Percentiles rank a stretch among this genome's conserved stretches.
Conservation (phyloP, 2,797 vertebrate species). For the Parambassis ranga region DNA sequence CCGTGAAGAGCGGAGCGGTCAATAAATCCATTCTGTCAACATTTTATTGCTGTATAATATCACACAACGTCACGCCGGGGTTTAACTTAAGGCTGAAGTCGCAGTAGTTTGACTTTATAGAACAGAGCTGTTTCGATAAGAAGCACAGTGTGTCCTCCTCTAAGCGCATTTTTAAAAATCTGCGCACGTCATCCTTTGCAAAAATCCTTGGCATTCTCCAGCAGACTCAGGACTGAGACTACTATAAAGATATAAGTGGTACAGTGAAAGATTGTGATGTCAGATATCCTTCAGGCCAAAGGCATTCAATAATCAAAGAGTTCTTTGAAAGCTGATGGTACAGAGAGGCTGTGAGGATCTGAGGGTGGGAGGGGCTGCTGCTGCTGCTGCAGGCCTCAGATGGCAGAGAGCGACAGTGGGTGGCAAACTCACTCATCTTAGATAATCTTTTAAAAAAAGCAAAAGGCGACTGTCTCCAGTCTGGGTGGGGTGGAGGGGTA, state of each 20-base stretch:
- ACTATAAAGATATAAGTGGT: neutral
- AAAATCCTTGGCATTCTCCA: neutral
- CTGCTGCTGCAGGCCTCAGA: slow-evolving; percentile 36
- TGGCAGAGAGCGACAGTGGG: slow-evolving; percentile 42
- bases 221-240: neutral
- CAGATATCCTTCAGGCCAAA: slow-evolving; percentile 26
- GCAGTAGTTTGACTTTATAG: neutral
- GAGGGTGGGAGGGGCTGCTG: neutral
- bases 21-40: too few species aligned
- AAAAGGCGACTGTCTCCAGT: slow-evolving; percentile 23
- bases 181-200: neutral
- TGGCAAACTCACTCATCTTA: slow-evolving; percentile 45
- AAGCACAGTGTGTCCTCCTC: neutral
- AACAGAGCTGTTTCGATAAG: neutral
- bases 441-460: slow-evolving; percentile 40
- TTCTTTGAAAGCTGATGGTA: slow-evolving; percentile 42
- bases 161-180: slow-evolving; percentile 12
- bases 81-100: too few species aligned
- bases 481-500: too few species aligned
- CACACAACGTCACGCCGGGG: too few species aligned
- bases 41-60: too few species aligned
- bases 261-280: slow-evolving; percentile 5
- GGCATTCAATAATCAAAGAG: slow-evolving; percentile 38
- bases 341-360: slow-evolving; percentile 10
- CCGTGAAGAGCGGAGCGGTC: too few species aligned